phyloP scores from a whole-genome alignment of 2,113 vertebrate species.

The Anarrhichthys ocellatus region DNA sequence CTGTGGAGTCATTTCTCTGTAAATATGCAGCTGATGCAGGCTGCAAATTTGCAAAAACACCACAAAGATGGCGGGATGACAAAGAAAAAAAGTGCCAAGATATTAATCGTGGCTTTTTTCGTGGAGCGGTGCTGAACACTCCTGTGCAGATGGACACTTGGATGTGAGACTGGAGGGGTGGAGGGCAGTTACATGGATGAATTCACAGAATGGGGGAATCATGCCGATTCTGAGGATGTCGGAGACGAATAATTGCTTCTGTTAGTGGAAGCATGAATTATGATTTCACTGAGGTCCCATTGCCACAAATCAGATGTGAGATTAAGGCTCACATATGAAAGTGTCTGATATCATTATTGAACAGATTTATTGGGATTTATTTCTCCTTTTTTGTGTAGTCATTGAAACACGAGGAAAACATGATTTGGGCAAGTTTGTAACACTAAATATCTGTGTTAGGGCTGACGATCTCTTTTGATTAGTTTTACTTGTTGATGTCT shows the following conservation, averaged over 20 bases:
- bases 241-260: slow-evolving; percentile 19
- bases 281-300: slow-evolving; percentile 26
- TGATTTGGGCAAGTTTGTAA: neutral
- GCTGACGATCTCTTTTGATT: neutral
- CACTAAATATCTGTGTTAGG: neutral
- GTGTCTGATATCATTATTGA: slow-evolving; percentile 37
- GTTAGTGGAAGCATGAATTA: slow-evolving; percentile 35
- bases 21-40: neutral
- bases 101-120: neutral
- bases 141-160: slow-evolving; percentile 46
- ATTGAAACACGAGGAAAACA: neutral
- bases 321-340: slow-evolving; percentile 32
- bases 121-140: slow-evolving; percentile 22
- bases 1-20: neutral
- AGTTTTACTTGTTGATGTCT: neutral
- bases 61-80: neutral
- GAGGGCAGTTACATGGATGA: slow-evolving; percentile 47
- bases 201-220: slow-evolving; percentile 45
- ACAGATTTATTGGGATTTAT: slow-evolving; percentile 8
- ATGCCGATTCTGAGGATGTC: slow-evolving; percentile 19
- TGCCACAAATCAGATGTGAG: slow-evolving; percentile 29
- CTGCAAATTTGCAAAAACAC: slow-evolving; percentile 21
- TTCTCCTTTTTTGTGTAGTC: neutral
- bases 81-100: slow-evolving; percentile 12
- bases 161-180: slow-evolving; percentile 14